These are phyloP conservation scores for Macaca mulatta DNA, from an alignment of 2,113 vertebrate species.

Conservation along the genomic window DNA sequence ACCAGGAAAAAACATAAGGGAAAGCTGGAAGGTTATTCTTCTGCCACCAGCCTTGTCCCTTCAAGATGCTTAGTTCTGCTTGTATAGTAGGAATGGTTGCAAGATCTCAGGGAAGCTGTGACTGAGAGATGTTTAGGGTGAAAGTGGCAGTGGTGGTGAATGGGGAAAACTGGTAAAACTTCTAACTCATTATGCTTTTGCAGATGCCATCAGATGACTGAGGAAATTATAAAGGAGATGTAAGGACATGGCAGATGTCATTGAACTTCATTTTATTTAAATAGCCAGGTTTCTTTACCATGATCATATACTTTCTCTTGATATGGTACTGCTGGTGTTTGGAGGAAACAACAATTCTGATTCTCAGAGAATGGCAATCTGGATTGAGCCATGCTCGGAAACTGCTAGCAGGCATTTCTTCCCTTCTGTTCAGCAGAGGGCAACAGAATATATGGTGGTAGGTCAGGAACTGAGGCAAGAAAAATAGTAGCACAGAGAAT, in stretches of 20 bases:
- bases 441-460: slow-evolving; percentile 6
- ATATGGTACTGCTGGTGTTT: not conserved
- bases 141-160: not conserved
- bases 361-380: slow-evolving; percentile 12
- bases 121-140: not conserved
- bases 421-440: not conserved
- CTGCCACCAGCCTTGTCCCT: not conserved
- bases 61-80: not conserved
- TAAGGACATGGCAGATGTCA: not conserved
- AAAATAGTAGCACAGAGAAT: slow-evolving; percentile 2
- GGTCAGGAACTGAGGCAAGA: not conserved
- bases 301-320: not conserved
- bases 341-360: not conserved
- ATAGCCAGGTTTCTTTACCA: not conserved
- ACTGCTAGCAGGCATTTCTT: not conserved
- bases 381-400: not conserved
- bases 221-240: not conserved
- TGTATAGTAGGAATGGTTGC: not conserved
- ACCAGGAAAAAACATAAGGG: not conserved
- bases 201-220: not conserved
- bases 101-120: not conserved
- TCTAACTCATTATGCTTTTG: not conserved
- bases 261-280: not conserved
- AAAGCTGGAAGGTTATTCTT: not conserved
- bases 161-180: not conserved